Base-by-base conservation (phyloP, 30 jellyfish, hydroid and myxozoan genomes). In the Catostylus mosaicus region DNA sequence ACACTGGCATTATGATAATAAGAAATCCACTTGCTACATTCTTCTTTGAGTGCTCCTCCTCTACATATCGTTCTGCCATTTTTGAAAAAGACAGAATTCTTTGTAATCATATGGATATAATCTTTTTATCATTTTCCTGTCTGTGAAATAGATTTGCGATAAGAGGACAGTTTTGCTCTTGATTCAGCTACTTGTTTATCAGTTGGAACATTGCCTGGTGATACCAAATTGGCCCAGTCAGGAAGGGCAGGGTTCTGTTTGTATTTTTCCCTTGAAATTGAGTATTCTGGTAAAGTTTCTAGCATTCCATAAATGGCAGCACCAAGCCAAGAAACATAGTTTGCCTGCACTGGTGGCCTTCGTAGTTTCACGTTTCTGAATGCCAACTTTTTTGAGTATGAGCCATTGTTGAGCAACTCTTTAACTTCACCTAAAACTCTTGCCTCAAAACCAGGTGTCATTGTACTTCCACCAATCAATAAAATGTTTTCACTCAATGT, bases 231-330 rank as follows among this genome's bases (percentile, higher is more conserved):
- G 20, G 99, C 95, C 99, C 99, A 94, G 81, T 94, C 99, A 29
- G 99, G 99, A 20, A 94, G 69, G 0, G 46, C 2, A 1, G 94
- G 87, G 46, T 79, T 84, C 3, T 73, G 78, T 30, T 83, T 84
- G 73, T 94, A 94, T 37, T 85, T 85, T 20, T 94, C 99, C 26
- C 97, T 75, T 14, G 95, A 83, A 22, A 88, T 64, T 5, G 99
- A 94, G 40, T 76, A 85, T 27, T 94, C 99, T 30, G 89, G 43
- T 7, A 94, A 89, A 7, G 91, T 68, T 32, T 94, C 99, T 22
- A 94, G 89, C 67, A 90, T 85, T 12, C 99, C 97, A 84, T 83
- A 83, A 56, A 94, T 78, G 18, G 99, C 97, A 45, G 97, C 99
- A 34, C 99, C 99, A 29, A 80, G 92, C 99, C 99, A 94, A 0